A percentile compares a stretch with the other conserved stretches of the same genome.
Conservation (phyloP, 2,797 vertebrate genomes). For the Gobio occitaniae region DNA sequence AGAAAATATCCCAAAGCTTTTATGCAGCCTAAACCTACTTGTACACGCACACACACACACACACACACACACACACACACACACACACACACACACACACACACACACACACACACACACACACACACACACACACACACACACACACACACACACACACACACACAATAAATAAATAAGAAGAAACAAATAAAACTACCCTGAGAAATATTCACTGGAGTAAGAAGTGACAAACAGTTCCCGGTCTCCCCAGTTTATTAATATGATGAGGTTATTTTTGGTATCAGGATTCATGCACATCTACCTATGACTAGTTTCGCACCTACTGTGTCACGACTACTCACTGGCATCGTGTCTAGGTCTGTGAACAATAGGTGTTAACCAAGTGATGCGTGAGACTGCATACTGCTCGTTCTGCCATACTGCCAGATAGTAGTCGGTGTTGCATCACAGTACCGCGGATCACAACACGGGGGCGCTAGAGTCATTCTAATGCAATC, state of each 20-base stretch:
- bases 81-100: no score
- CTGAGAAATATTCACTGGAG: not conserved
- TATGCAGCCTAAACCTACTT: not conserved
- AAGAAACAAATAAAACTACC: not conserved
- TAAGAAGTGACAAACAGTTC: not conserved
- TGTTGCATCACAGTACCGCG: slow-evolving; percentile 64
- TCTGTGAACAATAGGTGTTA: slow-evolving; percentile 26
- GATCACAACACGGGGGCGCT: slow-evolving; percentile 75
- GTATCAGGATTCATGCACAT: not conserved
- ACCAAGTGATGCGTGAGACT: slow-evolving; percentile 2
- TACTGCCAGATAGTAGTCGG: not conserved
- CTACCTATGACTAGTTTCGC: not conserved
- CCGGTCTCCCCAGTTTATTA: not conserved
- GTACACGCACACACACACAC: no score
- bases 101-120: no score
- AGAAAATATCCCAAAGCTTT: no score
- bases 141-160: no score
- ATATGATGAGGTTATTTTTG: not conserved
- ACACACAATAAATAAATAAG: not conserved
- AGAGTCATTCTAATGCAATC: slow-evolving; percentile 64
- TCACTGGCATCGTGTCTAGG: not conserved
- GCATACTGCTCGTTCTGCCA: not conserved
- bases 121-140: no score
- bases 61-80: no score
- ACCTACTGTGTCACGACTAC: slow-evolving; percentile 9